Base-by-base conservation (phyloP, 2,797 vertebrate genomes). In the Mus minutoides region DNA sequence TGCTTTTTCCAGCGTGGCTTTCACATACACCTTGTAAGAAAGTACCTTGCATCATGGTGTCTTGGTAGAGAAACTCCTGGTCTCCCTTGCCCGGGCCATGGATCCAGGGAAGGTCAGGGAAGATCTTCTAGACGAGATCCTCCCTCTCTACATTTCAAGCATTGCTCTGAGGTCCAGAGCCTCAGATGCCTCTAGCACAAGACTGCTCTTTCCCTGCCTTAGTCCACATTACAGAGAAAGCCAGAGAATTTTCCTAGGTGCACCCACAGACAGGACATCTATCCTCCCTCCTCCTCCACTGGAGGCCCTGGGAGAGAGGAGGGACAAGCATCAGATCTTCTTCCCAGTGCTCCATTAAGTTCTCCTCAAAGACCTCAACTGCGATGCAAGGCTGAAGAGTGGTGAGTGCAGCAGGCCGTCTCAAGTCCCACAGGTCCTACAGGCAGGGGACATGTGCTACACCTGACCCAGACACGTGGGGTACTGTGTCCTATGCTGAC, bases 231-330 rank as follows among this genome's bases (percentile, higher is more conserved):
- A 79, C 56, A 80, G 80, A 37, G 78, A 90, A 92, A n/a, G 16
- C 56, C 21, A 73, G 67, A 96, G 43, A 80, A 71, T 73, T 89
- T 73, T 89, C 94, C 89, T 60, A 40, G 67, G 1, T 34, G 56
- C 56, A 71, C 62, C 43, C 75, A 52, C 31, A 43, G 46, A 77
- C 80, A 71, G 76, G 73, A 37, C 75, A 62, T 19, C 34, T 49
- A 1, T 49, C 10, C 6, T 2, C 29, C 22, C 29, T 76, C 13
- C 60, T 40, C 40, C 37, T 60, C 40, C 16, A 12, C 49, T 62
- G 46, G 24, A 71, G n/a, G 52, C 16, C 64, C 69, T 43, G 6
- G 31, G 76, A 46, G 43, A 24, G n/a, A 29, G 37, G 34, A 76
- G 52, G 90, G 54, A 52, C 12, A 34, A 40, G 24, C 54, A 49